These are phyloP conservation scores for Crotalus helleri DNA, from an alignment of 2,113 vertebrate genomes.

Conservation along the genomic window DNA sequence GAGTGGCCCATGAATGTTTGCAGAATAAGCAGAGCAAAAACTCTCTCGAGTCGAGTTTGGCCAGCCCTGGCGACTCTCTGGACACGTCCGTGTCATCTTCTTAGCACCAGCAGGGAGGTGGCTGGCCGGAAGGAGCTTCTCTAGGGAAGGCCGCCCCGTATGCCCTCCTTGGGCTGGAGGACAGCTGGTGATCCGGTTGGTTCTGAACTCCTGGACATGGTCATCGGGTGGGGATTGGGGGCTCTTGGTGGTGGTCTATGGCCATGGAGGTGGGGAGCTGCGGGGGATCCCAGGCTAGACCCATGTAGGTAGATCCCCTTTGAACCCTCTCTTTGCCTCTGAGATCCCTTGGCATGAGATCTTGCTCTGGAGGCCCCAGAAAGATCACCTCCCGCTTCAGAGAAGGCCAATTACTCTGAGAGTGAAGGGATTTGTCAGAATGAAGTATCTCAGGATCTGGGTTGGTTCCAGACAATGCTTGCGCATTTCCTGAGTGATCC, in stretches of 20 bases:
- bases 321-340: not conserved
- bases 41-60: too few species aligned
- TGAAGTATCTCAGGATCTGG: not conserved
- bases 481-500: not conserved
- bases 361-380: not conserved
- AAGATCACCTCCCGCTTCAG: not conserved
- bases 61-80: too few species aligned
- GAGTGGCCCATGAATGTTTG: too few species aligned
- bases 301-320: too few species aligned
- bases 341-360: not conserved
- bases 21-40: too few species aligned
- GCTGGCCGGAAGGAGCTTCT: not conserved
- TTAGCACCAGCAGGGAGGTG: not conserved
- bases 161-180: too few species aligned
- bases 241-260: not conserved
- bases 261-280: too few species aligned
- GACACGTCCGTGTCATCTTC: not conserved
- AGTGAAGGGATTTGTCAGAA: not conserved
- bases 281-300: not conserved
- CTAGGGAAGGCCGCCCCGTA: not conserved
- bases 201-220: not conserved
- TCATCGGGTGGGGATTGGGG: not conserved
- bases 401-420: not conserved
- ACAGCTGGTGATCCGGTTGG: too few species aligned
- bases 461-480: not conserved